Percentiles rank a stretch among this genome's conserved stretches.
Conservation (phyloP, 2,113 vertebrate genomes). For the Uria aalge region DNA sequence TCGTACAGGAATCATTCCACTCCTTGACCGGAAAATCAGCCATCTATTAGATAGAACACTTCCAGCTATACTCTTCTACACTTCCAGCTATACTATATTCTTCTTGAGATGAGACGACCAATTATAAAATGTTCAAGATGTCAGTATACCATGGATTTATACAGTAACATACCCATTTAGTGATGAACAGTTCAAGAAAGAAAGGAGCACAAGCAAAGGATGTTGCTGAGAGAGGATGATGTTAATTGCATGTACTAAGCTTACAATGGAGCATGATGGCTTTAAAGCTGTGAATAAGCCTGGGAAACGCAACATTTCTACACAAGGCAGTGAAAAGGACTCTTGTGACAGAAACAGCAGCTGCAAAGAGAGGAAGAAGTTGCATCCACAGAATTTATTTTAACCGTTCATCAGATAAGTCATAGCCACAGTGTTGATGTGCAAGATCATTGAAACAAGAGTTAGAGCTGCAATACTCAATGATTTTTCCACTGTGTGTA, state of each 20-base stretch:
- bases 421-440: not conserved
- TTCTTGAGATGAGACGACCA: not conserved
- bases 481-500: not conserved
- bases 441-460: not conserved
- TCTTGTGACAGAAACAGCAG: conserved; percentile 23
- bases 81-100: not conserved
- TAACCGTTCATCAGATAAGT: not conserved
- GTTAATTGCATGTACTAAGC: conserved; percentile 31
- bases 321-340: conserved; percentile 17
- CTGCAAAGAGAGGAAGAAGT: conserved; percentile 28
- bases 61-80: not conserved
- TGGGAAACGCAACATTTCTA: conserved; percentile 15
- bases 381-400: not conserved
- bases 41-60: not conserved
- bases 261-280: conserved; percentile 37
- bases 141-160: not conserved
- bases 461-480: not conserved
- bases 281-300: conserved; percentile 33
- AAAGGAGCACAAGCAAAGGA: not conserved
- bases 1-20: not conserved
- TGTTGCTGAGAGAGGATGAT: conserved; percentile 21
- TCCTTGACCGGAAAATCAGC: not conserved
- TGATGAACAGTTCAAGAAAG: not conserved
- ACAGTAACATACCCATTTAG: not conserved
- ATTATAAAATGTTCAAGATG: not conserved